Evolutionary conservation across 2,113 vertebrate species (phyloP).

Genomic region (Ariopsis seemanni): DNA sequence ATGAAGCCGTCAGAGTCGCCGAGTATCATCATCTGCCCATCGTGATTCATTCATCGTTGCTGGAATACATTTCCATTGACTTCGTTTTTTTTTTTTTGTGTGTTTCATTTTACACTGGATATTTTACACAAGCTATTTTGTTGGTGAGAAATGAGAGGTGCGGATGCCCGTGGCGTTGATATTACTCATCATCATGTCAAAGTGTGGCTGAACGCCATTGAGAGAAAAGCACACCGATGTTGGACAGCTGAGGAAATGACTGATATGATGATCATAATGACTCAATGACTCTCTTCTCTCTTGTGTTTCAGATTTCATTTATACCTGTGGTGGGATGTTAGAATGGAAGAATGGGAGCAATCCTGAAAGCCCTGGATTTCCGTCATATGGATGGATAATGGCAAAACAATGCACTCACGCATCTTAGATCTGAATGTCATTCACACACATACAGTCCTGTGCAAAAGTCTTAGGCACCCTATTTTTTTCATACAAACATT

Average conservation of each 20-base stretch:
- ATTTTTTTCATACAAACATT: too few relatives aligned
- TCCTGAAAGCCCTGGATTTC: conserved; percentile 94
- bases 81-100: not conserved
- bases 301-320: conserved; percentile 86
- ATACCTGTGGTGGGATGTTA: conserved; percentile 92
- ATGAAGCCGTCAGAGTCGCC: conserved; percentile 31
- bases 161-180: conserved; percentile 17
- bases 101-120: not conserved
- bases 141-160: conserved; percentile 13
- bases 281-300: conserved; percentile 12
- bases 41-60: conserved; percentile 3
- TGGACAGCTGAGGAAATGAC: conserved; percentile 27
- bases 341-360: conserved; percentile 93
- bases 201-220: not conserved
- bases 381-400: conserved; percentile 75
- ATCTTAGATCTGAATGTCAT: not conserved
- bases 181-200: conserved; percentile 10
- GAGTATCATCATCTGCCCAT: conserved; percentile 48
- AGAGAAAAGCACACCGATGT: not conserved
- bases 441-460: too few relatives aligned
- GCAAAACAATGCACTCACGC: not conserved
- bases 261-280: conserved; percentile 25
- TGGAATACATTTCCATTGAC: conserved; percentile 53
- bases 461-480: too few relatives aligned
- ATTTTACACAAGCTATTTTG: conserved; percentile 13